Evolutionary conservation across 2,888 invertebrate genomes (phyloP).

Genomic region (Bugula neritina): DNA sequence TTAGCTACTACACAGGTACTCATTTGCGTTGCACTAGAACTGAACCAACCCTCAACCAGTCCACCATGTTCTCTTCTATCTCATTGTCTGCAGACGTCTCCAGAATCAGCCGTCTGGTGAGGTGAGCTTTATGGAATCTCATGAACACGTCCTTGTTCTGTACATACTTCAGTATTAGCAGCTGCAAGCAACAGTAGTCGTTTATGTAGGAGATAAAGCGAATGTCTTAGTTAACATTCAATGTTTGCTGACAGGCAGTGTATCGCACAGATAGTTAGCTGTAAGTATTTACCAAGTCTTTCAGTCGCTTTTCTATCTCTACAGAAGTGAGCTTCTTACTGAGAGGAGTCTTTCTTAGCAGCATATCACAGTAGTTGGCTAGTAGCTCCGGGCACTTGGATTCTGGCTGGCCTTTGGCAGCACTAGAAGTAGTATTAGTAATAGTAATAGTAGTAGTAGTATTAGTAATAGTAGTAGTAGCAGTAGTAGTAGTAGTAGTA

Average conservation of each 20-base stretch:
- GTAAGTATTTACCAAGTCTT: conserved; percentile 88
- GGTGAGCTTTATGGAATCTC: conserved; percentile 96
- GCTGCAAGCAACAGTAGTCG: conserved; percentile 47
- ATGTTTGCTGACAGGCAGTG: no score
- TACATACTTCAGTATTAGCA: conserved; percentile 95
- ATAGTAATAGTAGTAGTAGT: neutral
- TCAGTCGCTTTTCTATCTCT: conserved; percentile 87
- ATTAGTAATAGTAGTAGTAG: neutral
- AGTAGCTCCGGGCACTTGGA: conserved; percentile 97
- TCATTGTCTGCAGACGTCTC: conserved; percentile 98
- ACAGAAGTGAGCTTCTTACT: conserved; percentile 93
- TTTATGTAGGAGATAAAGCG: neutral
- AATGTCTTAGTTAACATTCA: no score
- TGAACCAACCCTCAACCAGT: conserved; percentile 65
- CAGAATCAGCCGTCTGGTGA: conserved; percentile 88
- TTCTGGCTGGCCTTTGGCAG: conserved; percentile 64
- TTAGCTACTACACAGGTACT: no score
- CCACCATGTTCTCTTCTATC: conserved; percentile 98
- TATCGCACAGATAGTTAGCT: no score
- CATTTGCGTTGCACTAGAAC: no score
- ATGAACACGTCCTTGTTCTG: conserved; percentile 99
- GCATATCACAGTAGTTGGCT: conserved; percentile 99
- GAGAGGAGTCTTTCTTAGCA: conserved; percentile 87
- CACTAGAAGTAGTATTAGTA: neutral
- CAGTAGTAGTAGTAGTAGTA: no score